These are phyloP conservation scores for Pheosia tremula DNA, from an alignment of 2,888 invertebrate species.

Conservation along the genomic window DNA sequence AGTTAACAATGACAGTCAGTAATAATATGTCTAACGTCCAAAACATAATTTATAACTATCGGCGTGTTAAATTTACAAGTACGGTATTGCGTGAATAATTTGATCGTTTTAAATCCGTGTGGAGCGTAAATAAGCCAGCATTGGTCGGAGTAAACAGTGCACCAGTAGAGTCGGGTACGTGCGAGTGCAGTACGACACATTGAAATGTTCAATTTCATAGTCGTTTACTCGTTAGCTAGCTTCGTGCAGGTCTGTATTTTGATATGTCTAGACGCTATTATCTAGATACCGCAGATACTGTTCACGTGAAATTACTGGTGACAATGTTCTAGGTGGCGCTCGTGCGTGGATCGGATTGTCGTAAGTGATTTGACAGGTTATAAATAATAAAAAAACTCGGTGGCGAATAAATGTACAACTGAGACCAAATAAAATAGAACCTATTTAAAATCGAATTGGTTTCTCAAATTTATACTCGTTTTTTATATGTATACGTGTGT, in stretches of 20 bases:
- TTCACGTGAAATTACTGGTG: slow-evolving; percentile 29
- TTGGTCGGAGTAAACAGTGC: slow-evolving; percentile 51
- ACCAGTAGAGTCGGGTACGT: slow-evolving; percentile 39
- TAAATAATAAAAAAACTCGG: slow-evolving; percentile 10
- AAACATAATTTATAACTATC: slow-evolving; percentile 48
- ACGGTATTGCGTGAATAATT: slow-evolving; percentile 75
- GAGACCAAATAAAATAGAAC: slow-evolving; percentile 20
- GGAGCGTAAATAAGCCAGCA: slow-evolving; percentile 56
- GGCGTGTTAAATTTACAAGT: slow-evolving; percentile 59
- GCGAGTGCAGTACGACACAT: slow-evolving; percentile 43
- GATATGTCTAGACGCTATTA: slow-evolving; percentile 8
- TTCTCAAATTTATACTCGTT: background rate
- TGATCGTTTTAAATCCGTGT: slow-evolving; percentile 53
- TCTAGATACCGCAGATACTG: slow-evolving; percentile 15
- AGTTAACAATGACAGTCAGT: slow-evolving; percentile 20
- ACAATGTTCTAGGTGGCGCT: slow-evolving; percentile 57
- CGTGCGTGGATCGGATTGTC: slow-evolving; percentile 45
- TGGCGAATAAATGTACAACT: slow-evolving; percentile 8
- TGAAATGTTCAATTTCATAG: slow-evolving; percentile 40
- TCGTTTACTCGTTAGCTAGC: slow-evolving; percentile 37
- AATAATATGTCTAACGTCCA: slow-evolving; percentile 31
- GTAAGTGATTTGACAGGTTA: slow-evolving; percentile 50
- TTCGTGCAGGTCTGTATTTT: slow-evolving; percentile 55
- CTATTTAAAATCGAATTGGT: slow-evolving; percentile 7
- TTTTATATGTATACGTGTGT: background rate